Base-by-base conservation (phyloP, 2,797 vertebrate genomes). In the Lepus townsendii region DNA sequence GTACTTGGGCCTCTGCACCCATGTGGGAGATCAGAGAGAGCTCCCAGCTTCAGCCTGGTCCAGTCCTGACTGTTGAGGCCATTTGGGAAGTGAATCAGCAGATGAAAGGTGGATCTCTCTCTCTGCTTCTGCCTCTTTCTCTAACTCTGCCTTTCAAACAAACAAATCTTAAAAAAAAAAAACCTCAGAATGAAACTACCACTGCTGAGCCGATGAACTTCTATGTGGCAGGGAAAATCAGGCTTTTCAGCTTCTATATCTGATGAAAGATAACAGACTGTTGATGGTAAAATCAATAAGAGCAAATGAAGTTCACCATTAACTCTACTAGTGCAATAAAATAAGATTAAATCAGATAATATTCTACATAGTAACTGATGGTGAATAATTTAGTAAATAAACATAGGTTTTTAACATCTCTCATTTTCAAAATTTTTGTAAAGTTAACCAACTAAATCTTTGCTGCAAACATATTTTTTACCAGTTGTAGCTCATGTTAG, bases 401-500 rank as follows among this genome's bases (percentile, higher is more conserved):
- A 17, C 62, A n/a, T 3, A 86, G 30, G 13, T 87, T 92, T 94
- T 89, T 52, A 83, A 89, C 5, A 26, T 8, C 65, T 88, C n/a
- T 65, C 26, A 69, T 65, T 75, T 93, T 91, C 65, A 75, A 7
- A 84, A 65, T 10, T 35, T 89, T 96, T 73, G 19, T 88, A 83
- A 60, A 66, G 91, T 89, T 83, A 83, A 69, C 30, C 83, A 78
- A 42, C 24, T 71, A 38, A 57, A 16, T 24, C 16, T 60, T 42
- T 72, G 16, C 35, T 62, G 17, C 26, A 57, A 30, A 52, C 11
- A 2, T 57, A 2, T 57, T 77, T 96, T 95, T 90, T 7, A 38
- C 50, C 30, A 62, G 10, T 82, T 93, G 8, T 90, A 86, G 83
- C 47, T 88, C 66, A 42, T 95, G 38, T 85, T 91, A 79, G 88